Evolutionary conservation across 2,113 vertebrate genomes (phyloP).

Genomic region (Forbesichthys agassizii): DNA sequence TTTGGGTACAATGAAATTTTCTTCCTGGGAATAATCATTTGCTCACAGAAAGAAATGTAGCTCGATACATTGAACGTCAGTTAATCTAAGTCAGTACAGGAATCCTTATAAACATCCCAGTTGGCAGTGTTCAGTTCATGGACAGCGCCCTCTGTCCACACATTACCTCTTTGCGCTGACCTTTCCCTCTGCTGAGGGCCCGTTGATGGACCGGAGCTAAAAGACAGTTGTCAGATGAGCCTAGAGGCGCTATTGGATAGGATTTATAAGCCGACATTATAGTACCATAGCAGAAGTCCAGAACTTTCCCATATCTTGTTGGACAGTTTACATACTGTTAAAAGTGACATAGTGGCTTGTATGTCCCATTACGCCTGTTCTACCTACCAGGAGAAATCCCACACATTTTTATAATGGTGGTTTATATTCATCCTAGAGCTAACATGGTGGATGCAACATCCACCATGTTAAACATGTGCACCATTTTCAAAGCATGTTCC

Average conservation of each 20-base stretch:
- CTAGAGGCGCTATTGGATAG: background rate
- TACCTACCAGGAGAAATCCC: background rate
- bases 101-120: conserved; percentile 1
- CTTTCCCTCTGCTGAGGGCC: conserved; percentile 1
- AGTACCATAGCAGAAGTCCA: conserved; percentile 4
- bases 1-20: conserved; percentile 2
- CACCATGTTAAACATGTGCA: background rate
- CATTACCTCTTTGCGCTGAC: background rate
- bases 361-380: background rate
- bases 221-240: background rate
- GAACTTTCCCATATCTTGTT: conserved; percentile 3
- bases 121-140: conserved; percentile 2
- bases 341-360: background rate
- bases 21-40: conserved; percentile 9
- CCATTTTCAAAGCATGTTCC: background rate
- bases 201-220: background rate
- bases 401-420: background rate
- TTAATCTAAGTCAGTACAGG: conserved; percentile 1
- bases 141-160: background rate
- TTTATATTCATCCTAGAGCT: conserved; percentile 4
- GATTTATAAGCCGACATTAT: background rate
- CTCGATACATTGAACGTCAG: background rate
- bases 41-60: conserved; percentile 8
- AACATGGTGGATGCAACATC: background rate
- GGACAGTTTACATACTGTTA: background rate